These are phyloP conservation scores for Epirrhoe alternata DNA, from an alignment of 2,888 invertebrate genomes.

Conservation along the genomic window DNA sequence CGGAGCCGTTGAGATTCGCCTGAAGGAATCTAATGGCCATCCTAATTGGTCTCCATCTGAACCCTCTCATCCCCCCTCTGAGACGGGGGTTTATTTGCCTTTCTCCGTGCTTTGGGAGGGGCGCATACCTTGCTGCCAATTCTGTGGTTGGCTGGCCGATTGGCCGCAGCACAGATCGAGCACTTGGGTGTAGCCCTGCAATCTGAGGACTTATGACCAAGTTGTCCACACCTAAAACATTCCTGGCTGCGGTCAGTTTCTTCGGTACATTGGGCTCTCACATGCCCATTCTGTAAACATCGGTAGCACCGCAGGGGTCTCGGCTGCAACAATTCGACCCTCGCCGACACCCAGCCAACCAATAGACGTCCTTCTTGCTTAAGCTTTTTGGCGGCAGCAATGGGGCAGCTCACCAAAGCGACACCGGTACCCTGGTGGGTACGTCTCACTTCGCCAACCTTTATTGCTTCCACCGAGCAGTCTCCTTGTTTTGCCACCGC, in stretches of 20 bases:
- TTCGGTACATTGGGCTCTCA: not conserved
- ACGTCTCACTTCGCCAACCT: not conserved
- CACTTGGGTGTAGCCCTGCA: not conserved
- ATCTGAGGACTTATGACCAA: not conserved
- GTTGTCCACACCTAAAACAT: slow-evolving; percentile 1
- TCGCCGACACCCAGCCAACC: not conserved
- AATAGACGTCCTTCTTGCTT: not conserved
- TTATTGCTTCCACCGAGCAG: not conserved
- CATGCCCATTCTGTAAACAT: slow-evolving; percentile 10
- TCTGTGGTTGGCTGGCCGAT: not conserved
- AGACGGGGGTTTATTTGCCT: not conserved
- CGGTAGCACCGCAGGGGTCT: slow-evolving; percentile 15
- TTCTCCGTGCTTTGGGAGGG: not conserved
- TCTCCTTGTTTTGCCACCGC: not conserved
- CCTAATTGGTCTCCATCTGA: not conserved
- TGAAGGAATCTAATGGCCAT: slow-evolving; percentile 15
- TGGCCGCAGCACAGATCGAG: not conserved
- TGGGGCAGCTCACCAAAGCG: not conserved
- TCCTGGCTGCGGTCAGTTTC: slow-evolving; percentile 7
- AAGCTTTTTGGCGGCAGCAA: slow-evolving; percentile 3
- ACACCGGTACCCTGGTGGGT: not conserved
- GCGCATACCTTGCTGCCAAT: not conserved
- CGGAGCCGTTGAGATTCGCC: slow-evolving; percentile 28
- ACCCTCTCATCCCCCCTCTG: not conserved
- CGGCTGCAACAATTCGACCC: not conserved